A percentile compares a stretch with the other conserved stretches of the same genome.
Conservation (phyloP, 2,888 invertebrate species). For the Pammene fasciana region DNA sequence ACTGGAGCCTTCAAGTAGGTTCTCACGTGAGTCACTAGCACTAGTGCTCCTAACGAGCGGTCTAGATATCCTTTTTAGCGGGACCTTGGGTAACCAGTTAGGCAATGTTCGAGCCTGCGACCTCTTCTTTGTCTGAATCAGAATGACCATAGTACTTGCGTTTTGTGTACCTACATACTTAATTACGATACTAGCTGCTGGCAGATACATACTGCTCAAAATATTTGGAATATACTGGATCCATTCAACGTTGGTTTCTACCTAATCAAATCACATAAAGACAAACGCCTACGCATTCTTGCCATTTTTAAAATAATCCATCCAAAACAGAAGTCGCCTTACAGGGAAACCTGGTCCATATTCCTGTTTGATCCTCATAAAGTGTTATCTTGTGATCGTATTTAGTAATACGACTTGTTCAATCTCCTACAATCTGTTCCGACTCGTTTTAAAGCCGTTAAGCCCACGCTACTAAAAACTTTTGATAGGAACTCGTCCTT, state of each 20-base stretch:
- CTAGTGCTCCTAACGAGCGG: constrained; percentile 10
- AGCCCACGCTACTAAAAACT: constrained; percentile 29
- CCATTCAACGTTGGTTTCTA: background rate
- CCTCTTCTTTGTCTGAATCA: background rate
- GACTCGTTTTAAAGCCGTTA: constrained; percentile 8
- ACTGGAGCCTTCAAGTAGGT: background rate
- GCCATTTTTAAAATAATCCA: background rate
- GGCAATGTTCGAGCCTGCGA: constrained; percentile 1
- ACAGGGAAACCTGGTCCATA: constrained; percentile 6
- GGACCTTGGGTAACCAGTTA: constrained; percentile 5
- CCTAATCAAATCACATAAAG: background rate
- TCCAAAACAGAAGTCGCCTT: background rate
- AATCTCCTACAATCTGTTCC: constrained; percentile 10
- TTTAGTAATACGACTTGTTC: constrained; percentile 32
- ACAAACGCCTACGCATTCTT: background rate
- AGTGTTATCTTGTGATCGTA: constrained; percentile 26
- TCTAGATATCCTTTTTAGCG: constrained; percentile 17
- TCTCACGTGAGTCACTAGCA: constrained; percentile 1
- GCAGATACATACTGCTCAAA: too few relatives aligned
- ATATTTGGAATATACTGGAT: too few relatives aligned
- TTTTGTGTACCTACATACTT: too few relatives aligned
- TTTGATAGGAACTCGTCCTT: constrained; percentile 18
- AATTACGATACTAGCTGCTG: too few relatives aligned
- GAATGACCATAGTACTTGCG: background rate
- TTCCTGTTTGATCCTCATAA: background rate